phyloP scores from a whole-genome alignment of 2,888 invertebrate species.

The Rhimphoctona megacephalus region DNA sequence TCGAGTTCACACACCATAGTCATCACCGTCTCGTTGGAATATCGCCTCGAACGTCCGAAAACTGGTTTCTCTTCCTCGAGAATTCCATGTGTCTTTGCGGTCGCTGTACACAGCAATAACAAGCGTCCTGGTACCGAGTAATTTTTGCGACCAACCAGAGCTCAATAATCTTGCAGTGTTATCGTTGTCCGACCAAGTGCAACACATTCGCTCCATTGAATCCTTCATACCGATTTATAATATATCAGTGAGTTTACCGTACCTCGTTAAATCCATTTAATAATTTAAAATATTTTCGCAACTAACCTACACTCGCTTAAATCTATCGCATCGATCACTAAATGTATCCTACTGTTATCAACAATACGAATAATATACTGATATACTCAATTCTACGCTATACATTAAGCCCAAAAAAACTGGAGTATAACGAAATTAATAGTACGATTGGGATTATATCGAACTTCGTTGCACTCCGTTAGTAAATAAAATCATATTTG shows the following conservation, averaged over 20 bases:
- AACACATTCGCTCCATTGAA: background rate
- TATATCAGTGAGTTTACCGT: constrained; percentile 29
- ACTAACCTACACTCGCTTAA: background rate
- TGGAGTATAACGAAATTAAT: background rate
- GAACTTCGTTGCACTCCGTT: background rate
- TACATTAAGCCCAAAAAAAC: background rate
- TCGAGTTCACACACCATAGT: background rate
- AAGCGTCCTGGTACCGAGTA: background rate
- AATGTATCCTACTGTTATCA: background rate
- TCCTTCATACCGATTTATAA: constrained; percentile 16
- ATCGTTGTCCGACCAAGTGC: constrained; percentile 50
- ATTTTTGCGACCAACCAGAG: background rate
- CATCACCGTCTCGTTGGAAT: constrained; percentile 15
- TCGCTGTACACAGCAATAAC: constrained; percentile 30
- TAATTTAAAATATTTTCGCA: background rate
- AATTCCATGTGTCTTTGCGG: constrained; percentile 22
- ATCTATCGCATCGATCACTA: background rate
- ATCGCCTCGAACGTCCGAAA: constrained; percentile 24
- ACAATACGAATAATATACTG: background rate
- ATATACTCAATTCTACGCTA: background rate
- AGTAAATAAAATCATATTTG: constrained; percentile 9
- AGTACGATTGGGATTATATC: background rate
- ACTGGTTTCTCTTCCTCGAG: constrained; percentile 44
- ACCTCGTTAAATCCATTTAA: background rate
- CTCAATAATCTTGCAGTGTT: constrained; percentile 38